Evolutionary conservation across 2,113 vertebrate genomes (phyloP).

Genomic region (Podarcis raffonei): DNA sequence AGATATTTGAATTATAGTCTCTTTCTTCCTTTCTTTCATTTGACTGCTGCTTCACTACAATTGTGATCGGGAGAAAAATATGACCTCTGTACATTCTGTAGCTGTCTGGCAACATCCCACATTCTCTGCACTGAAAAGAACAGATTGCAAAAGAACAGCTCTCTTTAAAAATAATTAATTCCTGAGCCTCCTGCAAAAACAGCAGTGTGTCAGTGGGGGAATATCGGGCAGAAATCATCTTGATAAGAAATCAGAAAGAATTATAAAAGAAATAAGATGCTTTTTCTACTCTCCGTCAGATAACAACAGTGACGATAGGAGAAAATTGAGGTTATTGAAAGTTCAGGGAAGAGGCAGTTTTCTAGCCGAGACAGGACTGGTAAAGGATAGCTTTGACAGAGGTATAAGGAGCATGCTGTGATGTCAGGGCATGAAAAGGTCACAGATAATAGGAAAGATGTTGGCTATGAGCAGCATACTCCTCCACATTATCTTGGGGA

Average conservation of each 20-base stretch:
- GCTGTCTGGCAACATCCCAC: not conserved
- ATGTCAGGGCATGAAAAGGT: slow-evolving; percentile 15
- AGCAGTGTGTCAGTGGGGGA: not conserved
- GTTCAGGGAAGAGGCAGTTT: slow-evolving; percentile 29
- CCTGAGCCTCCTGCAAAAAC: slow-evolving; percentile 7
- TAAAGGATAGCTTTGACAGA: slow-evolving; percentile 15
- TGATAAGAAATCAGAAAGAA: slow-evolving; percentile 10
- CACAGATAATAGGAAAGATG: slow-evolving; percentile 5
- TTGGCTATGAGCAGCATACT: slow-evolving; percentile 7
- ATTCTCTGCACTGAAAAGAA: not conserved
- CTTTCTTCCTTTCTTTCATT: not conserved
- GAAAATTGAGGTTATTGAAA: slow-evolving; percentile 37
- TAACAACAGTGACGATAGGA: slow-evolving; percentile 28
- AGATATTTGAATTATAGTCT: not conserved
- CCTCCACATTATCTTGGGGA: not conserved
- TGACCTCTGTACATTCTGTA: not conserved
- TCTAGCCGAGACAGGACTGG: slow-evolving; percentile 14
- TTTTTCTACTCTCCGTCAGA: not conserved
- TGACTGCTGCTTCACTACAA: not conserved
- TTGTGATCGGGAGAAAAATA: not conserved
- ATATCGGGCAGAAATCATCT: slow-evolving; percentile 36
- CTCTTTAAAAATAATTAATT: slow-evolving; percentile 29
- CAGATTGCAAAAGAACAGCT: not conserved
- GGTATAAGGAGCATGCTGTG: not conserved
- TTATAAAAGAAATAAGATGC: slow-evolving; percentile 30